phyloP scores from a whole-genome alignment of 2,113 vertebrate genomes.

The Prionailurus bengalensis region DNA sequence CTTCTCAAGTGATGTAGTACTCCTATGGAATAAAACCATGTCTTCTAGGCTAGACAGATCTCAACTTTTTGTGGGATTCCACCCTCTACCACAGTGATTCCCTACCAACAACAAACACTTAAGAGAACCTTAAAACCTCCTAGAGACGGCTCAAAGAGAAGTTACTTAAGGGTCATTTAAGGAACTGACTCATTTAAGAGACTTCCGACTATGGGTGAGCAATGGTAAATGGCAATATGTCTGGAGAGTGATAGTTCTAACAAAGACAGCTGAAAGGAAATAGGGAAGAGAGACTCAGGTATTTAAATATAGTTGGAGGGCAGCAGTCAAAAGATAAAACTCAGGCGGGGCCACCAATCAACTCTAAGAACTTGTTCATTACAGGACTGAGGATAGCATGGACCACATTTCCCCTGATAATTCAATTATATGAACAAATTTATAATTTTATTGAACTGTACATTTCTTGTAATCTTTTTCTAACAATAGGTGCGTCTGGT shows the following conservation, averaged over 20 bases:
- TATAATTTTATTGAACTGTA: neutral
- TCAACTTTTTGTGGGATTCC: neutral
- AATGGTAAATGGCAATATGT: constrained; percentile 5
- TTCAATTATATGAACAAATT: constrained; percentile 34
- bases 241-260: neutral
- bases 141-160: neutral
- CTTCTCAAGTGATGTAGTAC: neutral
- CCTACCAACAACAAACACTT: neutral
- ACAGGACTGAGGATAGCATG: neutral
- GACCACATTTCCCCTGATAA: neutral
- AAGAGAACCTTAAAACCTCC: neutral
- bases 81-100: neutral
- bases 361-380: neutral
- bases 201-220: neutral
- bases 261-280: constrained; percentile 40
- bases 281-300: neutral
- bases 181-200: constrained; percentile 28
- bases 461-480: neutral
- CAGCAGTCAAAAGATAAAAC: neutral
- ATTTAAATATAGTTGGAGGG: neutral
- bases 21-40: constrained; percentile 9
- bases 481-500: neutral
- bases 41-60: neutral
- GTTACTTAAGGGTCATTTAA: neutral
- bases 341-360: neutral